phyloP scores from a whole-genome alignment of 2,797 vertebrate genomes.

The Xenentodon cancila region DNA sequence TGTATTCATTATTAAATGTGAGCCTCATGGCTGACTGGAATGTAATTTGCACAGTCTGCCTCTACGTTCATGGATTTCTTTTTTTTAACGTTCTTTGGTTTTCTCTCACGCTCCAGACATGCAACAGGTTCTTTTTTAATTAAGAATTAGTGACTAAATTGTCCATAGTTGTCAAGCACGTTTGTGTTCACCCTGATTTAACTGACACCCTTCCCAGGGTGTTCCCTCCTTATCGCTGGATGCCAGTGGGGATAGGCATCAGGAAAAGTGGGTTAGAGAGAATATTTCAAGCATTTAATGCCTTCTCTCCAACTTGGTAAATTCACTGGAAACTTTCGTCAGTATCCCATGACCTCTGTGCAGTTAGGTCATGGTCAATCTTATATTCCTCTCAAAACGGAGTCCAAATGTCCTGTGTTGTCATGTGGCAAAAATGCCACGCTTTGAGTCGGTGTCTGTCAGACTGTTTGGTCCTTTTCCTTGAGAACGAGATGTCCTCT shows the following conservation, averaged over 20 bases:
- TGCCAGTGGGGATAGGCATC: not conserved
- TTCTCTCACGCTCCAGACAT: too few relatives aligned
- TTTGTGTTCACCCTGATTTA: too few relatives aligned
- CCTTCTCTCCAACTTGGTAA: too few relatives aligned
- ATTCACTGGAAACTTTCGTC: not conserved
- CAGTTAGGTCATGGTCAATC: constrained; percentile 4
- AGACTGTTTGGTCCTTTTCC: not conserved
- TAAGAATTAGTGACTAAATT: constrained; percentile 12
- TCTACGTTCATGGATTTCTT: too few relatives aligned
- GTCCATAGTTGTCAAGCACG: not conserved
- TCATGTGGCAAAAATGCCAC: constrained; percentile 7
- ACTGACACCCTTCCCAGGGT: not conserved
- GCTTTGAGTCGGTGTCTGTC: not conserved
- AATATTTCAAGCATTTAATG: too few relatives aligned
- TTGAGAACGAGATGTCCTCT: constrained; percentile 2
- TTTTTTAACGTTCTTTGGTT: too few relatives aligned
- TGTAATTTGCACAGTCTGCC: too few relatives aligned
- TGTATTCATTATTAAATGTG: too few relatives aligned
- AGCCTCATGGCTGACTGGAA: too few relatives aligned
- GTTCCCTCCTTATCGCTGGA: not conserved
- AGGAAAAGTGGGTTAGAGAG: too few relatives aligned
- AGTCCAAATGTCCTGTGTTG: not conserved
- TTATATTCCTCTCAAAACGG: not conserved
- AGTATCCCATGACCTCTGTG: not conserved
- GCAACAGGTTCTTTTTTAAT: not conserved